Base-by-base conservation (phyloP, 2,888 invertebrate genomes). In the Nebria salina region DNA sequence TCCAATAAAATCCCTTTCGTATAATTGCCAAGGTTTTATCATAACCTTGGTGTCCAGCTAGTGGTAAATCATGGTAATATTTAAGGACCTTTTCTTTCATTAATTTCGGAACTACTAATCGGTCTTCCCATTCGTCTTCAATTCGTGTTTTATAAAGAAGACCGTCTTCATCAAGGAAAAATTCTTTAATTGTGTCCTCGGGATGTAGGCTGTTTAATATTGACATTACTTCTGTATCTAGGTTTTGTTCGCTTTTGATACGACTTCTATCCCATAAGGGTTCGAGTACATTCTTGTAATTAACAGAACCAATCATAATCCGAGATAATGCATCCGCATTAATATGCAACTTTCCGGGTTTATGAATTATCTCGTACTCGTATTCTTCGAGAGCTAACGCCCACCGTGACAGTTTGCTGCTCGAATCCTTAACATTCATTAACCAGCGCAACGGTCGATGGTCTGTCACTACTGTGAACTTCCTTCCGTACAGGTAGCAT, bases 21-120 rank as follows among this genome's bases (percentile, higher is more conserved):
- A 86, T 83, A n/a, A 82, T n/a, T 13, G 78, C 81, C 7, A 83
- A 81, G 0, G 86, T 86, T 77, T 85, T 84, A 13, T 85, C 82
- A 20, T 84, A 77, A 25, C 86, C 86, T 65, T 82, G 84, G 82
- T 87, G 86, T 15, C 85, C 84, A 15, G 83, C 82, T 6, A 84
- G 79, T 1, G 83, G 83, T 15, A 83, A 75, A 65, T 83, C 82
- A 79, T 86, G 86, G 70, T 83, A 83, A n/a, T 83, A 77, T 65
- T 81, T 34, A 1, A 86, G 15, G 7, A 83, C 73, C 26, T 83
- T 6, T 25, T 66, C 15, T 15, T 9, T 25, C 66, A 66, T 66
- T 2, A 13, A 25, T 8, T 8, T 25, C 8, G 66, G 66, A 8
- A 25, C 66, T 8, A 15, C 15, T 9, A 66, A 13, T 66, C 15